Evolutionary conservation across 2,797 vertebrate genomes (phyloP).

Genomic region (Crenuchus spilurus): DNA sequence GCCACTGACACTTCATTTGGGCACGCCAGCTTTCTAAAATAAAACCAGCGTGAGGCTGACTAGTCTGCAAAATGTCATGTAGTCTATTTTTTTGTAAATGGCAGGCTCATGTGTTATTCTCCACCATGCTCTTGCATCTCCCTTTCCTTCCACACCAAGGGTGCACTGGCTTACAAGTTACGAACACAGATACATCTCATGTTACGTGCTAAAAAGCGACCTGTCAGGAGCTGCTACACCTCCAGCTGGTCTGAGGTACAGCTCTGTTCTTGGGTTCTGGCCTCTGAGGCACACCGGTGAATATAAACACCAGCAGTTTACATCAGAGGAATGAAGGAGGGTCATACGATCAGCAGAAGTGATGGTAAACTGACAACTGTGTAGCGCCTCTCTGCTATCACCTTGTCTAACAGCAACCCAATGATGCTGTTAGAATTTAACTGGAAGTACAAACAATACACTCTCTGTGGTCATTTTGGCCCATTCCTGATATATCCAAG

Average conservation of each 20-base stretch:
- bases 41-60: background rate
- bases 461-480: too few species aligned
- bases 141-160: slow-evolving; percentile 3
- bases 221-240: background rate
- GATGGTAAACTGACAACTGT: slow-evolving; percentile 4
- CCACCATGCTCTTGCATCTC: slow-evolving; percentile 20
- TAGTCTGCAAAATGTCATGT: slow-evolving; percentile 24
- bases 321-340: background rate
- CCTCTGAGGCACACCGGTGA: background rate
- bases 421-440: background rate
- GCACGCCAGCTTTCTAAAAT: background rate
- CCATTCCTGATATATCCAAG: too few species aligned
- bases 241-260: background rate
- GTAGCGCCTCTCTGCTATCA: background rate
- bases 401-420: background rate
- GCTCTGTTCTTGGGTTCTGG: background rate
- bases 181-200: slow-evolving; percentile 16
- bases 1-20: slow-evolving; percentile 10
- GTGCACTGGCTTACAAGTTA: background rate
- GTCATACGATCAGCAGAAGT: background rate
- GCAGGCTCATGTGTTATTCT: background rate
- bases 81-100: slow-evolving; percentile 29
- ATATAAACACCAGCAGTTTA: background rate
- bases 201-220: background rate
- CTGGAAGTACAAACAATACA: background rate